Evolutionary conservation across 2,797 vertebrate species (phyloP).

Genomic region (Sphenodon punctatus): DNA sequence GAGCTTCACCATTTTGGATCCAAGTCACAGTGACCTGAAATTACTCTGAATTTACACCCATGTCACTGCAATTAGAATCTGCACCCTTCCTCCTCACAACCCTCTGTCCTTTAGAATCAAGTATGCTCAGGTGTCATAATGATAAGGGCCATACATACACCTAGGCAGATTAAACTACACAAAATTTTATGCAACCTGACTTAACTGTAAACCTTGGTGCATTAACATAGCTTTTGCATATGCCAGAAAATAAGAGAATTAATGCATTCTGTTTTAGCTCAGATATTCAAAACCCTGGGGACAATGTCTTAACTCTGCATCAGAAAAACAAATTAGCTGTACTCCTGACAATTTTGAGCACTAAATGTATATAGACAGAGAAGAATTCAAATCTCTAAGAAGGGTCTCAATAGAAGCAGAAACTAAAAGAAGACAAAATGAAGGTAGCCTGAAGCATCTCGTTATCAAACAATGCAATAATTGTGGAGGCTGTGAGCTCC

Average conservation of each 20-base stretch:
- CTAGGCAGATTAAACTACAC: background rate
- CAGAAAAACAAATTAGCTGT: slow-evolving; percentile 42
- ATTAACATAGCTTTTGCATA: background rate
- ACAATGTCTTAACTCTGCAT: slow-evolving; percentile 34
- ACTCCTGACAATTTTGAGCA: slow-evolving; percentile 30
- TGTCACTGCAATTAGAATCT: background rate
- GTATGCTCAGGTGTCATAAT: background rate
- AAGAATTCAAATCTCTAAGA: slow-evolving; percentile 21
- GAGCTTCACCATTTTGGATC: background rate
- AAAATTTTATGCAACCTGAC: background rate
- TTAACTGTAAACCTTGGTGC: background rate
- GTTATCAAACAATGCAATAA: slow-evolving; percentile 22
- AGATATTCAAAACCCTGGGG: slow-evolving; percentile 35
- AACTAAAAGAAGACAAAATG: slow-evolving; percentile 40
- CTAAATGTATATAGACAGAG: slow-evolving; percentile 20
- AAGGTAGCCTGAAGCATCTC: slow-evolving; percentile 29
- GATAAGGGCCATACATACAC: background rate
- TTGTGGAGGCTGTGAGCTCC: slow-evolving; percentile 56
- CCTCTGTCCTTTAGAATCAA: too few relatives aligned
- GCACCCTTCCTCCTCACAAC: too few relatives aligned
- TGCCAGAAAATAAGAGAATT: slow-evolving; percentile 12
- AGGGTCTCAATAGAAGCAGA: slow-evolving; percentile 17
- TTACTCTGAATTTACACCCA: too few relatives aligned
- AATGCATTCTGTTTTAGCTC: slow-evolving; percentile 30
- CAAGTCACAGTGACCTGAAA: too few relatives aligned